Conservation (phyloP, 2,888 invertebrate genomes). For the Crossocerus cetratus region DNA sequence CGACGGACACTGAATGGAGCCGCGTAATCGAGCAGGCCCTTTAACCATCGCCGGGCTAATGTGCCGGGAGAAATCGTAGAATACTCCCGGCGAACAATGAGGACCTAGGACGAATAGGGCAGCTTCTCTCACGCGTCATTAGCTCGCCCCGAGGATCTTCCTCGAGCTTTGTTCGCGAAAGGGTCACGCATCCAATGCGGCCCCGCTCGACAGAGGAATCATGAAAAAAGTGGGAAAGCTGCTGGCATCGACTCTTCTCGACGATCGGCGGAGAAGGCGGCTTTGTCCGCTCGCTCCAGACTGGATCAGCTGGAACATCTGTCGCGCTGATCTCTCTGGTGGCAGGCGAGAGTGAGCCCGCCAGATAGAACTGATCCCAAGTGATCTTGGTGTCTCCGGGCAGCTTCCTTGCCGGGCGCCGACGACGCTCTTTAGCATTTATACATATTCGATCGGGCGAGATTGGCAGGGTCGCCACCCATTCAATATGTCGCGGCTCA, state of each 20-base stretch:
- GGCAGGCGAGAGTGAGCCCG: not conserved
- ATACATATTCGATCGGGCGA: not conserved
- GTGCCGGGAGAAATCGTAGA: not conserved
- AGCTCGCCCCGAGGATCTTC: not conserved
- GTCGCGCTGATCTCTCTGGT: slow-evolving; percentile 25
- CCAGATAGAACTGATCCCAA: slow-evolving; percentile 13
- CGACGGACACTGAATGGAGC: not conserved
- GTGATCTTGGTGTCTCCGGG: not conserved
- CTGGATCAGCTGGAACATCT: slow-evolving; percentile 42
- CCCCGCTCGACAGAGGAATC: not conserved
- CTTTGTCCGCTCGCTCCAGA: too few relatives aligned
- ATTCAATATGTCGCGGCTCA: not conserved
- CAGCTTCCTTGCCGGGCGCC: not conserved
- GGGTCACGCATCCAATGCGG: not conserved
- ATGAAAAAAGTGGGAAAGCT: slow-evolving; percentile 29
- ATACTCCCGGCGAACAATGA: not conserved
- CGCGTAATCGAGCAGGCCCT: not conserved
- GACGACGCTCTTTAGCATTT: not conserved
- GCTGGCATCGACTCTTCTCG: slow-evolving; percentile 49
- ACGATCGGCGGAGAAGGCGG: not conserved
- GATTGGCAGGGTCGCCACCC: not conserved
- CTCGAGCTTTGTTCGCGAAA: slow-evolving; percentile 37
- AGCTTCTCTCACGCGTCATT: slow-evolving; percentile 46
- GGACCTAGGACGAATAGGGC: slow-evolving; percentile 6
- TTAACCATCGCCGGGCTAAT: slow-evolving; percentile 2